These are phyloP conservation scores for Pherbina coryleti DNA, from an alignment of 2,888 invertebrate genomes.

Conservation along the genomic window DNA sequence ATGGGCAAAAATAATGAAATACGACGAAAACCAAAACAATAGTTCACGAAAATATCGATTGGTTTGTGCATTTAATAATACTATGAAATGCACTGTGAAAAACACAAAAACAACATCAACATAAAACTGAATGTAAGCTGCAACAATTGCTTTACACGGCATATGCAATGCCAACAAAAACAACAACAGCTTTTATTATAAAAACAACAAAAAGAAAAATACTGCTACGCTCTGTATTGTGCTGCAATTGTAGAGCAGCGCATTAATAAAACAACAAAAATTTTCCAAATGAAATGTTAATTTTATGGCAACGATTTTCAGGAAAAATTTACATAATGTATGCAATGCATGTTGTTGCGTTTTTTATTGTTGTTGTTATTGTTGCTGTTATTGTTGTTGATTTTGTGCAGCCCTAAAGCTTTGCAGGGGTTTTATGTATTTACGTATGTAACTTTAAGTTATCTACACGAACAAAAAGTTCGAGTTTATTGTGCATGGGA, in stretches of 20 bases:
- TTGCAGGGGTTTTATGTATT: too few relatives aligned
- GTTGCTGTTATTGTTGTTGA: background rate
- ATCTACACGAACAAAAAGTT: too few relatives aligned
- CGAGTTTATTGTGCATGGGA: too few relatives aligned
- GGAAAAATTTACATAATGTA: constrained; percentile 25
- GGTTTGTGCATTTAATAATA: too few relatives aligned
- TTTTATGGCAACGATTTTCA: constrained; percentile 24
- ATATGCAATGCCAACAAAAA: background rate
- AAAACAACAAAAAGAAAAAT: background rate
- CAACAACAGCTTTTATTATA: background rate
- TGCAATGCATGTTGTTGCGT: background rate
- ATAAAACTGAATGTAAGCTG: too few relatives aligned
- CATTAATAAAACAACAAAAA: background rate
- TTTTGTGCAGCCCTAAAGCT: background rate
- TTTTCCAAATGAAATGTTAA: constrained; percentile 25
- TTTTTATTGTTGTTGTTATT: background rate
- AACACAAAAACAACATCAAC: too few relatives aligned
- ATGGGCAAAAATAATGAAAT: too few relatives aligned
- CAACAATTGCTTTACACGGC: too few relatives aligned
- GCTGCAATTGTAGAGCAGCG: background rate
- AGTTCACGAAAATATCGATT: too few relatives aligned
- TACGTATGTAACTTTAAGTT: too few relatives aligned
- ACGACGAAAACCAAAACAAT: too few relatives aligned
- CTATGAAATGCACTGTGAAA: too few relatives aligned
- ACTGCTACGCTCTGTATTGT: background rate